Conservation (phyloP, 2,888 invertebrate species). For the Agrenia bidenticulata region DNA sequence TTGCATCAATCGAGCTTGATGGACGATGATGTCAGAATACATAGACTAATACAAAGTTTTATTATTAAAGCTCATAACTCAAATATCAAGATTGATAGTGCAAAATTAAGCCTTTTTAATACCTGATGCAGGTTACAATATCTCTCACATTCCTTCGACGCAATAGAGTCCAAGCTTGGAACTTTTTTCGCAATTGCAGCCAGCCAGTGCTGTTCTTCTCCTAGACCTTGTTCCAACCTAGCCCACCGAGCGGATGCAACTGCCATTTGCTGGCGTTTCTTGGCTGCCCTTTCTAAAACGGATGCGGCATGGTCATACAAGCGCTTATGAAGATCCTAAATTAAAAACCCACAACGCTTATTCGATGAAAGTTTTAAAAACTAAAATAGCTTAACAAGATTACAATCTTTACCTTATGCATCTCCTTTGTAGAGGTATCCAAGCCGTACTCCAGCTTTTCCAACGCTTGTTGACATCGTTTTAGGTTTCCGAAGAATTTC, state of each 20-base stretch:
- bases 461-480: constrained; percentile 78
- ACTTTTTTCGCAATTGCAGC: constrained; percentile 80
- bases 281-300: constrained; percentile 77
- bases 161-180: constrained; percentile 76
- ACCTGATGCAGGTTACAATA: constrained; percentile 63
- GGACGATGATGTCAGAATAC: constrained; percentile 74
- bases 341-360: background rate
- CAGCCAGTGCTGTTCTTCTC: constrained; percentile 79
- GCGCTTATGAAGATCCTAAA: constrained; percentile 66
- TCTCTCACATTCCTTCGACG: constrained; percentile 79
- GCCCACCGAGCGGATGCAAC: constrained; percentile 83
- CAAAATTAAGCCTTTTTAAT: background rate
- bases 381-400: background rate
- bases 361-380: background rate
- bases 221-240: constrained; percentile 75
- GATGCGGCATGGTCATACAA: constrained; percentile 73
- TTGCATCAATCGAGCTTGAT: constrained; percentile 75
- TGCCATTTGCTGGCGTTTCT: constrained; percentile 78
- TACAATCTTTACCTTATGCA: constrained; percentile 61
- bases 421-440: constrained; percentile 74
- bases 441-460: constrained; percentile 82
- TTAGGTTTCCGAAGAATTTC: constrained; percentile 83
- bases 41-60: constrained; percentile 64
- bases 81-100: too few relatives aligned
- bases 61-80: too few relatives aligned